Base-by-base conservation (phyloP, 2,888 invertebrate genomes). In the Sericinus montela region DNA sequence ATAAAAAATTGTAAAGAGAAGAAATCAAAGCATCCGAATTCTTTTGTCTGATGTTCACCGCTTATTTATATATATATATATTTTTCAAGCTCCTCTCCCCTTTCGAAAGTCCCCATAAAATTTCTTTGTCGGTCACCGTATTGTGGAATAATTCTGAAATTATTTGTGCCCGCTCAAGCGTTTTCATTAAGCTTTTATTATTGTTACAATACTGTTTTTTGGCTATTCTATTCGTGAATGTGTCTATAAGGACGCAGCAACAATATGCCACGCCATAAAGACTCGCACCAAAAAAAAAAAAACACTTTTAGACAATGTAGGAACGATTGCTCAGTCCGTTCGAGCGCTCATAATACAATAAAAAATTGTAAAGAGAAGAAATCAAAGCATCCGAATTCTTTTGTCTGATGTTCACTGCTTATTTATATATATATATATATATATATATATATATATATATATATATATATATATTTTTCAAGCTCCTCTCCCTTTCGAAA, bases 101-200 rank as follows among this genome's bases (percentile, higher is more conserved):
- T 45, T 30, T 10, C 30, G 15, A 38, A 30, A 30, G 45, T 39
- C 39, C 45, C 45, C 38, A 37, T 45, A 19, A 38, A 35, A 25
- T 16, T 32, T 37, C 45, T 45, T 45, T 45, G 45, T 45, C 39
- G 39, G 37, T 30, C 45, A 55, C 47, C 47, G 48, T 53, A 52
- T 56, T 48, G 55, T 48, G 40, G 36, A 49, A 46, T 16, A 43
- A 62, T 56, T 59, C 48, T 49, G 46, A 56, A 60, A 57, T 63
- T 54, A 62, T 64, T 59, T 52, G 59, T 47, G 54, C 44, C 53
- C 60, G 50, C 53, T 63, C 57, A 49, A 59, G 56, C 58, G 62
- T 52, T 56, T 62, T 59, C 60, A 67, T 66, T 62, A 63, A 54
- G 55, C 56, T 56, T 51, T 59, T 60, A 60, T 60, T 62, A 60